phyloP scores from a whole-genome alignment of 1,140 invertebrate genomes.

The Belonocnema kinseyi region DNA sequence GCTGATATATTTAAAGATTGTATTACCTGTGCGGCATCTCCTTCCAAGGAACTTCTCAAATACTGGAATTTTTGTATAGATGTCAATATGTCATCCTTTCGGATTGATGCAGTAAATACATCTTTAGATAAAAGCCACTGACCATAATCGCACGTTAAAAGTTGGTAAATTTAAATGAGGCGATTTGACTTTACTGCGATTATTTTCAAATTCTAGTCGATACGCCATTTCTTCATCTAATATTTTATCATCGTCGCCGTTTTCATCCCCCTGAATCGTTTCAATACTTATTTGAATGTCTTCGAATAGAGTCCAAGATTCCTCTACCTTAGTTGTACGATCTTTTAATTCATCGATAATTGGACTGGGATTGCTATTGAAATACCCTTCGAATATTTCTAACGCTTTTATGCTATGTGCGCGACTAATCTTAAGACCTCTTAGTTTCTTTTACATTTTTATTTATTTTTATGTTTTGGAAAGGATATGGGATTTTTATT shows the following conservation, averaged over 20 bases:
- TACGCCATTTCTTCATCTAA: background rate
- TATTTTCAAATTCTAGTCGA: background rate
- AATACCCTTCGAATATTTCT: background rate
- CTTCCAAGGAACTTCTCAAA: conserved; percentile 54
- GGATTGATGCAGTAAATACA: conserved; percentile 25
- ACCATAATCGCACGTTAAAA: background rate
- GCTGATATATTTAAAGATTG: conserved; percentile 48
- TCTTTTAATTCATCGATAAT: background rate
- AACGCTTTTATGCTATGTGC: too few relatives aligned
- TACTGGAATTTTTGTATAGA: conserved; percentile 58
- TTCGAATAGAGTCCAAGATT: conserved; percentile 1
- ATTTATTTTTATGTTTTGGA: too few relatives aligned
- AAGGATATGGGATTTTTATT: too few relatives aligned
- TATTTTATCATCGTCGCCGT: background rate
- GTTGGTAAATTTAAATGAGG: background rate
- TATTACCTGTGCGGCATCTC: conserved; percentile 41
- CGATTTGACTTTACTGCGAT: background rate
- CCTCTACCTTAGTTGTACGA: background rate
- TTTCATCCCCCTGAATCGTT: background rate
- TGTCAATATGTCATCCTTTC: background rate
- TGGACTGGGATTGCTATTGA: background rate
- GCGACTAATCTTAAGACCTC: too few relatives aligned
- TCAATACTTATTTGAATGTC: background rate
- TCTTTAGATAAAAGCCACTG: conserved; percentile 34
- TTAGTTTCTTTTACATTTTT: too few relatives aligned